Percentiles rank a stretch among this genome's conserved stretches.
phyloP scores from a whole-genome alignment of 2,888 invertebrate species.

The Salticus scenicus region DNA sequence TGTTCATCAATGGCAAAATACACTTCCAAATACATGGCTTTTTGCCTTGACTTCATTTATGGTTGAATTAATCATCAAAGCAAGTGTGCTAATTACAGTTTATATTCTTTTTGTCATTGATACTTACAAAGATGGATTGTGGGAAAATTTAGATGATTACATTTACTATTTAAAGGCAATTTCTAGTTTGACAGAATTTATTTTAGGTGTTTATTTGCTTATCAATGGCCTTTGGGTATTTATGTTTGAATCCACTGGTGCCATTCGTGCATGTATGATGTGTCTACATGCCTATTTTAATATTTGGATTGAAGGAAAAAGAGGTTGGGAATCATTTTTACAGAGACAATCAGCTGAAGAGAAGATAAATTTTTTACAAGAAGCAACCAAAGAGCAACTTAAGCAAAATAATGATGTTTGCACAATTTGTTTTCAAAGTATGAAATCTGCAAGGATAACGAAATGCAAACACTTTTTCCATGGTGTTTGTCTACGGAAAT shows the following conservation, averaged over 20 bases:
- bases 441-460: slow-evolving; percentile 91
- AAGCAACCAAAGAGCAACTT: slow-evolving; percentile 88
- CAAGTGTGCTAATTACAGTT: slow-evolving; percentile 88
- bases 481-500: slow-evolving; percentile 93
- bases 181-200: slow-evolving; percentile 94
- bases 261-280: slow-evolving; percentile 95
- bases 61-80: slow-evolving; percentile 93
- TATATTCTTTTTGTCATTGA: slow-evolving; percentile 91
- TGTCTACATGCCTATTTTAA: slow-evolving; percentile 98
- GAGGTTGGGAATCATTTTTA: slow-evolving; percentile 94
- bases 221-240: slow-evolving; percentile 96
- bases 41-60: slow-evolving; percentile 94
- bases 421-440: slow-evolving; percentile 96
- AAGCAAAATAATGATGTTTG: slow-evolving; percentile 89
- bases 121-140: slow-evolving; percentile 87
- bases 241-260: slow-evolving; percentile 94
- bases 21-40: slow-evolving; percentile 91
- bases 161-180: slow-evolving; percentile 92
- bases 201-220: slow-evolving; percentile 93
- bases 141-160: slow-evolving; percentile 95
- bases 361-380: slow-evolving; percentile 91
- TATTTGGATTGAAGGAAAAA: slow-evolving; percentile 90
- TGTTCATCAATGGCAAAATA: slow-evolving; percentile 87
- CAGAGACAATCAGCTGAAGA: slow-evolving; percentile 92
- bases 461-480: slow-evolving; percentile 89